Evolutionary conservation across 2,113 vertebrate species (phyloP).

Genomic region (Etia nguti): DNA sequence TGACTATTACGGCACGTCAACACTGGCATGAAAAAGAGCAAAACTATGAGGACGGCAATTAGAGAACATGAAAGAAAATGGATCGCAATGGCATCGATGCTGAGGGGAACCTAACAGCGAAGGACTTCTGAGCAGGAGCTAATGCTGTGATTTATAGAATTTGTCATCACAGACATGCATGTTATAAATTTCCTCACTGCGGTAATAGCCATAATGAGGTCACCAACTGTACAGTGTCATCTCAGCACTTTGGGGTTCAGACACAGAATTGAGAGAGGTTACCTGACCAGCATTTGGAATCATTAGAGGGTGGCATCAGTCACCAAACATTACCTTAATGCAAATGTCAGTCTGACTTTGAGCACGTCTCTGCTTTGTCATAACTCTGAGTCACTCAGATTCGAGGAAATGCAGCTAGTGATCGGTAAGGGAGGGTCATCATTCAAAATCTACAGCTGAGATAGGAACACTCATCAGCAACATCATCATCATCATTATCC

Average conservation of each 20-base stretch:
- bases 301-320: slow-evolving; percentile 50
- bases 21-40: slow-evolving; percentile 70
- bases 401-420: background rate
- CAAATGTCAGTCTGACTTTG: slow-evolving; percentile 55
- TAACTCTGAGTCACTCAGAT: background rate
- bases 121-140: slow-evolving; percentile 54
- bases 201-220: slow-evolving; percentile 72
- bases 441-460: slow-evolving; percentile 27
- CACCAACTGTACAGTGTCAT: slow-evolving; percentile 63
- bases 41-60: slow-evolving; percentile 72
- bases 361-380: slow-evolving; percentile 1
- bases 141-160: slow-evolving; percentile 67
- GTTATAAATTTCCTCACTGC: slow-evolving; percentile 62
- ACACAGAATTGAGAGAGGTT: slow-evolving; percentile 28
- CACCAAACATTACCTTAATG: slow-evolving; percentile 58
- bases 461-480: slow-evolving; percentile 38
- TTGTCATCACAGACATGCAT: slow-evolving; percentile 54
- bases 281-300: slow-evolving; percentile 13
- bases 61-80: slow-evolving; percentile 59
- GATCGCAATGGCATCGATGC: slow-evolving; percentile 1
- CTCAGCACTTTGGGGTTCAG: slow-evolving; percentile 66
- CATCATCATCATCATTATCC: slow-evolving; percentile 38
- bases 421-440: slow-evolving; percentile 28
- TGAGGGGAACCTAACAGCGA: slow-evolving; percentile 16
- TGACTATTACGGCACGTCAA: slow-evolving; percentile 72